Evolutionary conservation across 2,888 invertebrate species (phyloP).

Genomic region (Eupithecia subfuscata): DNA sequence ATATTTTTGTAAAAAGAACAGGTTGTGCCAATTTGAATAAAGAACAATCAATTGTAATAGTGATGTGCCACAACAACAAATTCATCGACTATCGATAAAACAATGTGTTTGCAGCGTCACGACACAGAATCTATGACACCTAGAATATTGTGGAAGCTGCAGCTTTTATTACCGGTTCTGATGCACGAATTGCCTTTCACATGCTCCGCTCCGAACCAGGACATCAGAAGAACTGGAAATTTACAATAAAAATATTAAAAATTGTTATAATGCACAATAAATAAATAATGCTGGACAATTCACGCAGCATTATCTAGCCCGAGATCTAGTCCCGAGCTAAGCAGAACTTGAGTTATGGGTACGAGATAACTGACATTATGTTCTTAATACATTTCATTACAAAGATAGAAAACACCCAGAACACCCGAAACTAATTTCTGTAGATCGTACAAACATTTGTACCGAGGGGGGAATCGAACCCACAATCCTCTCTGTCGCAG

Average conservation of each 20-base stretch:
- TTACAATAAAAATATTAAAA: constrained; percentile 15
- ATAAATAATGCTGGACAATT: too few relatives aligned
- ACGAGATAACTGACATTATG: too few relatives aligned
- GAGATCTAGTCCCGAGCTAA: too few relatives aligned
- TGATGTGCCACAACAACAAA: constrained; percentile 38
- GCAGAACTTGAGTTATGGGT: too few relatives aligned
- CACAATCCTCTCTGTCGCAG: too few relatives aligned
- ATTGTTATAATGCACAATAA: background rate
- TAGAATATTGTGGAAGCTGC: constrained; percentile 25
- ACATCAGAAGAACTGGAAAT: constrained; percentile 82
- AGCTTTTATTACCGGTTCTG: constrained; percentile 73
- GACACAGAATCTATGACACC: constrained; percentile 58
- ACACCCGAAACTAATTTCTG: too few relatives aligned
- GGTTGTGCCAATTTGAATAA: constrained; percentile 9
- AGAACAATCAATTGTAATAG: constrained; percentile 28
- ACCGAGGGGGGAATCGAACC: too few relatives aligned
- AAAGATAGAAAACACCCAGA: too few relatives aligned
- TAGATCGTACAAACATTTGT: too few relatives aligned
- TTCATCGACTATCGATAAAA: constrained; percentile 39
- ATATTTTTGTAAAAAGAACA: background rate
- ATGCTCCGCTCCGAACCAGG: constrained; percentile 82
- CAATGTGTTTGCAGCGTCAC: constrained; percentile 52
- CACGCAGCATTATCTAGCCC: background rate
- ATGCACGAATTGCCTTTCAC: constrained; percentile 80
- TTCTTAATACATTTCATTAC: too few relatives aligned